A percentile compares a stretch with the other conserved stretches of the same genome.
phyloP scores from a whole-genome alignment of 2,888 invertebrate genomes.

The Clanis bilineata region DNA sequence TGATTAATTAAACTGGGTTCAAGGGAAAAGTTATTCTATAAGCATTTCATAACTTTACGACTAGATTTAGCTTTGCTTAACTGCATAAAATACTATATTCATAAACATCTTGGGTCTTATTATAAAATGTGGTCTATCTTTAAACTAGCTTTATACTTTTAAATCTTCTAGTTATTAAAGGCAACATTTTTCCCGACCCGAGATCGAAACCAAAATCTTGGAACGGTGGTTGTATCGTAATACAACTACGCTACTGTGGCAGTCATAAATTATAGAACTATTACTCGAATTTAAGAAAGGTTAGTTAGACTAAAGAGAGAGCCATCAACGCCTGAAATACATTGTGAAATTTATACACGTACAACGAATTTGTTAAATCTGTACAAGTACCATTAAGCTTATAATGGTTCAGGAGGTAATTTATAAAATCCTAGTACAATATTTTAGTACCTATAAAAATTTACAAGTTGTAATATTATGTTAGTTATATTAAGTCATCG shows the following conservation, averaged over 20 bases:
- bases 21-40: background rate
- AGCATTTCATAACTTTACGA: background rate
- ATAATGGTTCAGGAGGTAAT: background rate
- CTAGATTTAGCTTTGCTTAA: background rate
- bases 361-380: background rate
- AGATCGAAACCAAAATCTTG: too few species aligned
- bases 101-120: too few species aligned
- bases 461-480: background rate
- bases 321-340: background rate
- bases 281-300: too few species aligned
- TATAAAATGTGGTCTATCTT: too few species aligned
- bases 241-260: too few species aligned
- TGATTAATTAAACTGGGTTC: constrained; percentile 3
- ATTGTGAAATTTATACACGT: background rate
- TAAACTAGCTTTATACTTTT: too few species aligned
- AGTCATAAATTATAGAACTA: too few species aligned
- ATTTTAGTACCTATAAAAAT: background rate
- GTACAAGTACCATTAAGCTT: background rate
- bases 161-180: too few species aligned
- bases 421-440: background rate
- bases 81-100: background rate
- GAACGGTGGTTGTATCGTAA: too few species aligned
- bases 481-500: background rate
- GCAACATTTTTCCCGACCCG: too few species aligned
- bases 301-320: background rate